Percentiles rank a stretch among this genome's conserved stretches.
Evolutionary conservation across 2,888 invertebrate species (phyloP).

Genomic region (Lydus trimaculatus): DNA sequence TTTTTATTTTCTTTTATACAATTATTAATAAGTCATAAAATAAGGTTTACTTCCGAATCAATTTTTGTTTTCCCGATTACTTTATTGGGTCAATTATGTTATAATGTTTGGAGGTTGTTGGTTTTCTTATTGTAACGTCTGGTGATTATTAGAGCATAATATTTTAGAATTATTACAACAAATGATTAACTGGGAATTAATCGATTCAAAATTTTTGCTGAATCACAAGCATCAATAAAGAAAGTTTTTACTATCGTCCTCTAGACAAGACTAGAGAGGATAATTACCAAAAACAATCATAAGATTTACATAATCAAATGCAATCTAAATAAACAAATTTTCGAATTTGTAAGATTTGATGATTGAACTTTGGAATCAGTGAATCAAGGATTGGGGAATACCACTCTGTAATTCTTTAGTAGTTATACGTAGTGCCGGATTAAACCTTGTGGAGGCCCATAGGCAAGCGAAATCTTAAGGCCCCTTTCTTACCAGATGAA

Average conservation of each 20-base stretch:
- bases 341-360: too few relatives aligned
- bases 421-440: too few relatives aligned
- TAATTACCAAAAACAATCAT: background rate
- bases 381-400: too few relatives aligned
- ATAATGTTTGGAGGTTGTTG: background rate
- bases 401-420: too few relatives aligned
- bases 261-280: background rate
- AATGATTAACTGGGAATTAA: too few relatives aligned
- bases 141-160: constrained; percentile 21
- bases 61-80: background rate
- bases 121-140: constrained; percentile 18
- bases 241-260: background rate
- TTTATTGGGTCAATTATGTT: background rate
- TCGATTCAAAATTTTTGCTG: background rate
- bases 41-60: constrained; percentile 24
- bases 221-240: background rate
- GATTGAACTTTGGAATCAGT: too few relatives aligned
- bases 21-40: background rate
- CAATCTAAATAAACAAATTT: too few relatives aligned
- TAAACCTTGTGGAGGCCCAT: too few relatives aligned
- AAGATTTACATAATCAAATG: background rate
- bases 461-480: too few relatives aligned
- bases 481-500: too few relatives aligned
- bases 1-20: constrained; percentile 4
- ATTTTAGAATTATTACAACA: background rate